These are phyloP conservation scores for Bursaphelenchus okinawaensis DNA, from an alignment of 2,888 invertebrate genomes.

Conservation along the genomic window DNA sequence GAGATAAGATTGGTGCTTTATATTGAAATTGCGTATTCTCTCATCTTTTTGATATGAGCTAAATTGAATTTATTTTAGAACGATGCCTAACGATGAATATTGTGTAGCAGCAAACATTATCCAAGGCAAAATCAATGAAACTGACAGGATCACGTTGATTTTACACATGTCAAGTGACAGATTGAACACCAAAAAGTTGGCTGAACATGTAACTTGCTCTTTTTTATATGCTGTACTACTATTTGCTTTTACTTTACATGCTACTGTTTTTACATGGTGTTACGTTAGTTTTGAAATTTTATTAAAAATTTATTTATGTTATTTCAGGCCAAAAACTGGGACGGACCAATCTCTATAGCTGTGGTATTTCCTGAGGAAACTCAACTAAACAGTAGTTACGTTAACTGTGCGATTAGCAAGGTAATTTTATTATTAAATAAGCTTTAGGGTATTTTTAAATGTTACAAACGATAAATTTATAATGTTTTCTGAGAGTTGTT, in stretches of 20 bases:
- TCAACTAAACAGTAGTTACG: constrained; percentile 4
- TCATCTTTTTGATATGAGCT: background rate
- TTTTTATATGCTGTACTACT: too few species aligned
- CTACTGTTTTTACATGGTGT: too few species aligned
- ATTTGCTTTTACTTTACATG: too few species aligned
- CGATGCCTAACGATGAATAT: constrained; percentile 1
- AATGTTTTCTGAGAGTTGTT: background rate
- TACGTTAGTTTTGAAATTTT: too few species aligned
- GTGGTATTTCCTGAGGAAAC: constrained; percentile 24
- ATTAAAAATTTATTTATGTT: background rate
- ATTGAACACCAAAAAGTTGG: background rate
- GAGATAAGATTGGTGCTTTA: too few species aligned
- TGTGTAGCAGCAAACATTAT: constrained; percentile 11
- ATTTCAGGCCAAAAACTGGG: constrained; percentile 29
- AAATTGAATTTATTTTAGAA: constrained; percentile 5
- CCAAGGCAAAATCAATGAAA: constrained; percentile 5
- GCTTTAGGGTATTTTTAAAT: too few species aligned
- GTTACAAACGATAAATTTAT: too few species aligned
- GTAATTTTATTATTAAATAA: too few species aligned
- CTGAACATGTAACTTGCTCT: constrained; percentile 13
- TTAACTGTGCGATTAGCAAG: constrained; percentile 12
- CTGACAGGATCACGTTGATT: constrained; percentile 12
- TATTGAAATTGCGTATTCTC: too few species aligned
- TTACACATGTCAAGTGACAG: constrained; percentile 15
- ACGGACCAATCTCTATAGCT: constrained; percentile 24